Evolutionary conservation across 2,888 invertebrate species (phyloP), one percentile per base, ranked within the genome.

Genomic region (Cheilosia grossa): DNA sequence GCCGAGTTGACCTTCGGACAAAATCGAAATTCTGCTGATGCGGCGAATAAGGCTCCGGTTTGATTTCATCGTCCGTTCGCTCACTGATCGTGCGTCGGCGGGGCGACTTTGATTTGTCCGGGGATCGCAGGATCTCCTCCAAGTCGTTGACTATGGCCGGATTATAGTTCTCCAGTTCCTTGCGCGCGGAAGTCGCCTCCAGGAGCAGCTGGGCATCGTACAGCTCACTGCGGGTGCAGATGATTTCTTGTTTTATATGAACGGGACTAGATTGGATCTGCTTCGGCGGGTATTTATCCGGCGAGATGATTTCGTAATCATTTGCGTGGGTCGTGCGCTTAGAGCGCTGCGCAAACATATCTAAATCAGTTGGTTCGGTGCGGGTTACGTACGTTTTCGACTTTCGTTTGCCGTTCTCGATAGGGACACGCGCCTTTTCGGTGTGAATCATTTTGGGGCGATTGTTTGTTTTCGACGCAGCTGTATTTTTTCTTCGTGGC

Each of bases 391-490:
- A 91, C 0, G 94, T 94, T 88, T 93, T 93, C 0, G 94, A 93
- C 87, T 93, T 94, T 66, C 94, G 94, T 40, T 94, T 93, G 0
- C 93, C 93, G 17, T 93, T 93, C 66, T 93, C 87, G 1, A 93
- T 92, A 0, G 94, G 91, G 2, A 93, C 93, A 42, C 93, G 91
- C 59, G 94, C 93, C 88, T 94, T 95, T 89, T 95, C 95, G 0
- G 96, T 96, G 90, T 96, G 96, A 88, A 96, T 96, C 96, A 96
- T 96, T 89, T 95, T 95, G 4, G 96, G 95, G 37, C 95, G 93
- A 1, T 94, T 93, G 7, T 93, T 93, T 56, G 81, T 83, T 51
- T 87, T 88, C 13, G 74, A 21, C 3, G 88, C 61, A 30, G 87
- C 61, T 42, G 67, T 33, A 19, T 87, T 88, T 27, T 90, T 90